A percentile compares a stretch with the other conserved stretches of the same genome.
phyloP scores from a whole-genome alignment of 2,113 vertebrate genomes.

The Engraulis encrasicolus region DNA sequence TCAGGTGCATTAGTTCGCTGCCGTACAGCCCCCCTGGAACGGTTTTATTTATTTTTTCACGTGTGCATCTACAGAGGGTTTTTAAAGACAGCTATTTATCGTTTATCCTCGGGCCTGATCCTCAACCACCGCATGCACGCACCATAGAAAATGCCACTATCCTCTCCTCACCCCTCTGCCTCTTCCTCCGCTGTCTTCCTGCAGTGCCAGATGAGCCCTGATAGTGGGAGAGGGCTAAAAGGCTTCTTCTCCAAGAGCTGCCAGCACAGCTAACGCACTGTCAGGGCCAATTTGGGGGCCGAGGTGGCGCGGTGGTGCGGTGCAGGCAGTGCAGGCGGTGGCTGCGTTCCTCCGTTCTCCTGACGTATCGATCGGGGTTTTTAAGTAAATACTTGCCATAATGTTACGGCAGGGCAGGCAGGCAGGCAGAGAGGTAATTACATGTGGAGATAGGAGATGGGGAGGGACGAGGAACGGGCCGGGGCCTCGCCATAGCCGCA shows the following conservation, averaged over 20 bases:
- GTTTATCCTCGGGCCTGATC: neutral
- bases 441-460: conserved; percentile 51
- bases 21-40: neutral
- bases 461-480: too few relatives aligned
- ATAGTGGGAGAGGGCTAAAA: neutral
- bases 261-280: conserved; percentile 46
- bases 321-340: too few relatives aligned
- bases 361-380: conserved; percentile 63
- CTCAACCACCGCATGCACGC: neutral
- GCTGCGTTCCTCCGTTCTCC: too few relatives aligned
- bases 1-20: too few relatives aligned
- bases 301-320: conserved; percentile 49
- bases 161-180: neutral
- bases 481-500: conserved; percentile 18
- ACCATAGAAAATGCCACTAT: neutral
- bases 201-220: neutral
- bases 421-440: conserved; percentile 55
- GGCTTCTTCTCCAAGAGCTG: neutral
- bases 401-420: conserved; percentile 51
- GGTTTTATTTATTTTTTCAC: too few relatives aligned
- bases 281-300: conserved; percentile 63
- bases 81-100: neutral
- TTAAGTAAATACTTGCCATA: conserved; percentile 64
- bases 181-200: too few relatives aligned
- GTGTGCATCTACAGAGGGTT: neutral